Conservation (phyloP, 1,140 invertebrate genomes). For the Calycopis cecrops region DNA sequence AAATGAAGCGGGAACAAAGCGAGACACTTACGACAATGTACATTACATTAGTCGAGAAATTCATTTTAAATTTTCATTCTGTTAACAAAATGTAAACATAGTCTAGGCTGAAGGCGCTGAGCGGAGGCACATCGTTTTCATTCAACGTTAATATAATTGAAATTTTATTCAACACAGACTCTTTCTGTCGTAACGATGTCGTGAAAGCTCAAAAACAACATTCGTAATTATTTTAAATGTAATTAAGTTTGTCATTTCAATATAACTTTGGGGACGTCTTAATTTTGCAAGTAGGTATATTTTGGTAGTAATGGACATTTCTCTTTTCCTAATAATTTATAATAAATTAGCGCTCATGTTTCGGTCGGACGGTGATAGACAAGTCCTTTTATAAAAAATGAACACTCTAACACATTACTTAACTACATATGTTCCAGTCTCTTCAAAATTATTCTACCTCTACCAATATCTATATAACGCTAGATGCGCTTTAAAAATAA, state of each 20-base stretch:
- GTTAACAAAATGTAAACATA: conserved; percentile 8
- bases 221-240: conserved; percentile 2
- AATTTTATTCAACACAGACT: conserved; percentile 8
- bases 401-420: too few species aligned
- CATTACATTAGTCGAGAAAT: conserved; percentile 7
- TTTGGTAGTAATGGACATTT: background rate
- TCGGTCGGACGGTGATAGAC: background rate
- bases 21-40: background rate
- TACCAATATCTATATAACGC: too few species aligned
- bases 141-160: conserved; percentile 8
- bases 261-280: too few species aligned
- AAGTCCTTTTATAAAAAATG: background rate
- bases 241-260: too few species aligned
- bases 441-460: too few species aligned
- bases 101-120: background rate
- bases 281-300: background rate
- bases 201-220: background rate
- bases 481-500: too few species aligned
- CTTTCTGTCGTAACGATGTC: background rate
- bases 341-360: background rate
- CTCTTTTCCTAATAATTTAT: background rate
- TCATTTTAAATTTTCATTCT: conserved; percentile 9
- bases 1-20: background rate
- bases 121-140: background rate
- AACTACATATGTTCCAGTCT: too few species aligned